Base-by-base conservation (phyloP, 2,888 invertebrate species). In the Drosophila setosimentum region DNA sequence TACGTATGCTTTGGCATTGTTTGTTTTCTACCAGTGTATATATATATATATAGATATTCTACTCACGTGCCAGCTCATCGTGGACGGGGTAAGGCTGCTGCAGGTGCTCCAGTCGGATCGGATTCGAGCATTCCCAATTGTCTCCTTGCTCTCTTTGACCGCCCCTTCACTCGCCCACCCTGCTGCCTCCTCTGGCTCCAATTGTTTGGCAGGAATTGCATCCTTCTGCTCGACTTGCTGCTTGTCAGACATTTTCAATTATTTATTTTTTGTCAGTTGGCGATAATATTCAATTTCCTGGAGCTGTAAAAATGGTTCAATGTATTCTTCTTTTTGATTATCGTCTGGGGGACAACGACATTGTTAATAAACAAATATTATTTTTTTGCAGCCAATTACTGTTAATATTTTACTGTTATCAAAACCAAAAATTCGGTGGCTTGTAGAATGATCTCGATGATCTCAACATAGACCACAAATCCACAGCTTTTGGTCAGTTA, bases 41-140 rank as follows among this genome's bases (percentile, higher is more conserved):
- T n/a, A n/a, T n/a, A n/a, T n/a, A n/a, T n/a, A n/a, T n/a, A n/a
- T n/a, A n/a, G n/a, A n/a, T n/a, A n/a, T n/a, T n/a, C n/a, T n/a
- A n/a, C n/a, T n/a, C n/a, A n/a, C n/a, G n/a, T n/a, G n/a, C n/a
- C n/a, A n/a, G n/a, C n/a, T n/a, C n/a, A n/a, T n/a, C n/a, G n/a
- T n/a, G n/a, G n/a, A n/a, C n/a, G n/a, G n/a, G n/a, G n/a, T n/a
- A n/a, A n/a, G n/a, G n/a, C n/a, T n/a, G 42, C 42, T 42, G 3
- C 21, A 45, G 74, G 7, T 77, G 80, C 0, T 85, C 80, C 30
- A 85, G 63, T 2, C 80, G 71, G 10, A 71, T 73, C 0, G 74
- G 58, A 11, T 49, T 64, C 11, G 45, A 13, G 24, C 42, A 45
- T 45, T 45, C 13, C 21, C 13, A 7, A 13, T 1, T 13, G 21